Conservation (phyloP, 2,113 vertebrate species). For the Serilophus lunatus region DNA sequence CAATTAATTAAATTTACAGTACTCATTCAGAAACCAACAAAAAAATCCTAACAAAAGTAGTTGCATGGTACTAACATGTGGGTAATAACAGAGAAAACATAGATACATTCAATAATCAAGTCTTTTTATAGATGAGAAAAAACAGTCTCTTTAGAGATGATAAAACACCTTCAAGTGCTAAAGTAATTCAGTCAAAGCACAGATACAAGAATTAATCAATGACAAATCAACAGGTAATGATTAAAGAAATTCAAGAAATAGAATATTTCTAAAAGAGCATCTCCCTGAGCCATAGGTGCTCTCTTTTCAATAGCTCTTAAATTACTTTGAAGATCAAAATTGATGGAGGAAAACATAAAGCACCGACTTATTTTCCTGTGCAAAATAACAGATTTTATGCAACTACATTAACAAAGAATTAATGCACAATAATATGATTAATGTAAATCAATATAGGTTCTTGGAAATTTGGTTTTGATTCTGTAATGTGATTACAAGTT, state of each 20-base stretch:
- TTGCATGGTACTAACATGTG: neutral
- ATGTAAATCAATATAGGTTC: neutral
- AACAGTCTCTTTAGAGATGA: neutral
- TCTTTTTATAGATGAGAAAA: neutral
- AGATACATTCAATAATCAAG: neutral
- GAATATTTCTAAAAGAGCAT: neutral
- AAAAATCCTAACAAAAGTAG: neutral
- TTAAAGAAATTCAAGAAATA: neutral
- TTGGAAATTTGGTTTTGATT: constrained; percentile 8
- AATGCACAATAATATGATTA: neutral
- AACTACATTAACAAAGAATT: neutral
- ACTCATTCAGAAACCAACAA: neutral
- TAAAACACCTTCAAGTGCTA: neutral
- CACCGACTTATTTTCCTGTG: neutral
- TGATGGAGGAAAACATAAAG: neutral
- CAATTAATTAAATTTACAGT: neutral
- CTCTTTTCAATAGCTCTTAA: neutral
- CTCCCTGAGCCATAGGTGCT: neutral
- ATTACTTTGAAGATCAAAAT: neutral
- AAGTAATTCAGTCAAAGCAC: neutral
- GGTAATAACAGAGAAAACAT: neutral
- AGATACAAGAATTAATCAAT: neutral
- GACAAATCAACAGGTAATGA: neutral
- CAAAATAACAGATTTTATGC: neutral
- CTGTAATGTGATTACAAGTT: constrained; percentile 7